Evolutionary conservation across 1,140 invertebrate genomes (phyloP).

Genomic region (Drosophila sturtevanti): DNA sequence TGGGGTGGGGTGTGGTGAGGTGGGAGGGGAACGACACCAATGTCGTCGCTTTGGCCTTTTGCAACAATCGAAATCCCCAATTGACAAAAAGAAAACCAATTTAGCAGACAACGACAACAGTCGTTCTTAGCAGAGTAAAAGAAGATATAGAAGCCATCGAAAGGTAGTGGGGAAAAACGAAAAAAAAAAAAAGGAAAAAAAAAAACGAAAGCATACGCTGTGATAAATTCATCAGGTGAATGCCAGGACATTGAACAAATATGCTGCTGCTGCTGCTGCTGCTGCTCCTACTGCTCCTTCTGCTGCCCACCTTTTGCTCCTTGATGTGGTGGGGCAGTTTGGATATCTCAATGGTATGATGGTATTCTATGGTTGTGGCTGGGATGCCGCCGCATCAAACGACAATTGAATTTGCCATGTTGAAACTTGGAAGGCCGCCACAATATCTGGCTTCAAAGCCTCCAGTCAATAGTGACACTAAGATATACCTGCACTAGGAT

Average conservation of each 20-base stretch:
- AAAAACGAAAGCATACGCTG: slow-evolving; percentile 71
- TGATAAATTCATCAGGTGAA: slow-evolving; percentile 83
- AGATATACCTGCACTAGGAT: neutral
- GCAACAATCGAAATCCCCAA: slow-evolving; percentile 82
- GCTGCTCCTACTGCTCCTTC: no score
- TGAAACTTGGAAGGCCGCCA: slow-evolving; percentile 63
- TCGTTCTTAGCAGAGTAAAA: slow-evolving; percentile 17
- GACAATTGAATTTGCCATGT: slow-evolving; percentile 81
- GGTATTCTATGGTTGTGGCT: slow-evolving; percentile 37
- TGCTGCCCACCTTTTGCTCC: slow-evolving; percentile 12
- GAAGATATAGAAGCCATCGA: neutral
- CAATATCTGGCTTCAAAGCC: slow-evolving; percentile 46
- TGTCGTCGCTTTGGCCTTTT: slow-evolving; percentile 69
- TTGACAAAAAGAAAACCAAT: slow-evolving; percentile 83
- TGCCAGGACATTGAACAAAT: slow-evolving; percentile 71
- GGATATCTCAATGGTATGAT: slow-evolving; percentile 4
- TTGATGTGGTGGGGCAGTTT: slow-evolving; percentile 56
- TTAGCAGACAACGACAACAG: slow-evolving; percentile 80
- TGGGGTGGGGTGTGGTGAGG: no score
- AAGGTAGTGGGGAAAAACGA: neutral
- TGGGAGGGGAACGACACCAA: slow-evolving; percentile 21
- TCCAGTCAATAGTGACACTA: slow-evolving; percentile 15
- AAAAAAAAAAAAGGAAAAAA: no score
- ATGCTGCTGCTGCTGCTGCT: slow-evolving; percentile 33
- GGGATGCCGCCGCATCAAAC: slow-evolving; percentile 69